phyloP scores from a whole-genome alignment of 2,888 invertebrate species.

The Phlogophora meticulosa region DNA sequence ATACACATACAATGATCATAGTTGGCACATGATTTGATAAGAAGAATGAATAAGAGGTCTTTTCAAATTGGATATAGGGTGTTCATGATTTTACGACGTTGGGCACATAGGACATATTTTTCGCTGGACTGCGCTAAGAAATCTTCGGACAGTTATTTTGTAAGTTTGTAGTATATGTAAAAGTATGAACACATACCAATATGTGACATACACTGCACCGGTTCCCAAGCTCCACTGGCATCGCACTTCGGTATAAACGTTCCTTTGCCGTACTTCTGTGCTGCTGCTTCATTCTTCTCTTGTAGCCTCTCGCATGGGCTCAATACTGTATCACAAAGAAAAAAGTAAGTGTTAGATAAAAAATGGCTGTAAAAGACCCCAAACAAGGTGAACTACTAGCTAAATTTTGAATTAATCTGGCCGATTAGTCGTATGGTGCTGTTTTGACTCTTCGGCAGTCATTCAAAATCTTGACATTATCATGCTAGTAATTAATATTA shows the following conservation, averaged over 20 bases:
- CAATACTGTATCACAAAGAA: constrained; percentile 87
- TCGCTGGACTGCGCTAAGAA: background rate
- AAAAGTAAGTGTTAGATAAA: background rate
- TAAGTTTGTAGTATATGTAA: background rate
- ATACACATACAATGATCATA: too few species aligned
- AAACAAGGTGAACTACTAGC: background rate
- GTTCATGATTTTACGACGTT: background rate
- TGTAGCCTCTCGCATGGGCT: constrained; percentile 95
- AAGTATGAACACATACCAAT: constrained; percentile 78
- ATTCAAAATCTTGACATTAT: background rate
- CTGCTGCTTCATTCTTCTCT: constrained; percentile 94
- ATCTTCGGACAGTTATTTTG: background rate
- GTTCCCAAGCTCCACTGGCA: constrained; percentile 94
- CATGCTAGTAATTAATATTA: background rate
- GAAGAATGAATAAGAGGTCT: too few species aligned
- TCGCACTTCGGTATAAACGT: constrained; percentile 95
- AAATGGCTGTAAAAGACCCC: background rate
- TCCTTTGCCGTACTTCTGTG: constrained; percentile 93
- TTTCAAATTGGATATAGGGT: too few species aligned
- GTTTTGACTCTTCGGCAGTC: background rate
- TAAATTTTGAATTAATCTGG: background rate
- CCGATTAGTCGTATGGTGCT: too few species aligned
- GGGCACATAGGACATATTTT: background rate
- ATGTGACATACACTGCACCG: constrained; percentile 94
- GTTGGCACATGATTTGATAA: too few species aligned